Conservation (phyloP, 2,797 vertebrate species). For the Lophotriccus pileatus region DNA sequence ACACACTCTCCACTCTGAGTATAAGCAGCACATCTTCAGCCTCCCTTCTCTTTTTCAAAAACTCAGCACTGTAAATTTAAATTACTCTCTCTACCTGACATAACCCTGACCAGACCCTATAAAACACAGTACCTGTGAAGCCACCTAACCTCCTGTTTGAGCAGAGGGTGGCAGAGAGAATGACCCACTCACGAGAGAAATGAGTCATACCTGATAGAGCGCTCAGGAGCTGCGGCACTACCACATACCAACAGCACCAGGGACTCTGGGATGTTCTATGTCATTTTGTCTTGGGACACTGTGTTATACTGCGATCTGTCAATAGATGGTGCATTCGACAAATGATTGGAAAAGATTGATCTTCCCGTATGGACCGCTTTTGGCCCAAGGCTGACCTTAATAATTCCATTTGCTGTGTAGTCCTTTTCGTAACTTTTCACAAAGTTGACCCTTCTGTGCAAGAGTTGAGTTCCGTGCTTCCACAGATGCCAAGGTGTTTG, state of each 20-base stretch:
- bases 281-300: background rate
- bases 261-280: background rate
- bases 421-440: background rate
- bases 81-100: background rate
- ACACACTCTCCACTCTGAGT: background rate
- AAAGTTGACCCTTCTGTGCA: background rate
- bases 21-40: background rate
- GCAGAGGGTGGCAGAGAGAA: background rate
- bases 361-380: background rate
- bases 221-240: background rate
- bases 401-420: background rate
- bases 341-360: background rate
- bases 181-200: background rate
- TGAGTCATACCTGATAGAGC: background rate
- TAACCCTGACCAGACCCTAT: background rate
- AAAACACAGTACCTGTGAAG: background rate
- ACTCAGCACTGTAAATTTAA: background rate
- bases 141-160: background rate
- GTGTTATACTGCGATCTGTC: background rate
- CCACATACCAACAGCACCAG: rapidly evolving
- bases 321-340: conserved; percentile 29
- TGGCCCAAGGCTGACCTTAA: rapidly evolving
- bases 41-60: background rate
- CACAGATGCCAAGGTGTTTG: background rate
- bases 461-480: background rate